Base-by-base conservation (phyloP, 2,888 invertebrate species). In the Tenodera sinensis region DNA sequence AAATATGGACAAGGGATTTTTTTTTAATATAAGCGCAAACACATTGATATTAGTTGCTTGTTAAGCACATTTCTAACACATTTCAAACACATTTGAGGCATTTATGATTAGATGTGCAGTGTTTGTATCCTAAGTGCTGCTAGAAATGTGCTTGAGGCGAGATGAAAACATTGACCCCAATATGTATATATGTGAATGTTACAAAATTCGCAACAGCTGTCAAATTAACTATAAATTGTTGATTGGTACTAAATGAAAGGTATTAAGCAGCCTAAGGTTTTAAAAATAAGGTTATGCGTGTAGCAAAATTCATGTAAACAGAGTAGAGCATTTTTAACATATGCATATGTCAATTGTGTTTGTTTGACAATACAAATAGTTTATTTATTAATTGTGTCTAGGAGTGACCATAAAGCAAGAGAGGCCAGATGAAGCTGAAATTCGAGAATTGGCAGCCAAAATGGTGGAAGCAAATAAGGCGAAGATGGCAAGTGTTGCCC, bases 341-440 rank as follows among this genome's bases (percentile, higher is more conserved):
- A 27, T n/a, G 14, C 20, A 84, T 34, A 27, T 83, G 28, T 28
- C 83, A 28, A 20, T 84, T 30, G 84, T 27, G 8, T 84, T 71
- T 20, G 54, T 25, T 71, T 20, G 54, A 71, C 54, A 71, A 20
- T 71, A 71, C 20, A 42, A 30, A 47, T 25, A n/a, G n/a, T 82
- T 15, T n/a, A 27, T 81, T n/a, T 87, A 4, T 54, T 89, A 85
- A 34, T 87, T 81, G 71, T 83, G 83, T 89, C 30, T 34, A 88
- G 89, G 83, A 14, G 90, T 90, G 91, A 94, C 94, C 92, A 95
- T 97, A 91, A 97, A 97, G 93, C 95, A 96, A 91, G 97, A 97
- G 93, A 94, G 95, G 93, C 96, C 96, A 91, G 97, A 98, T 94
- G 98, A 98, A 93, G 97, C 97, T 91, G 98, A 98, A 94, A 98